Base-by-base conservation (phyloP, 37 sponge, comb jelly and placozoan genomes). In the Haliclona indistincta region DNA sequence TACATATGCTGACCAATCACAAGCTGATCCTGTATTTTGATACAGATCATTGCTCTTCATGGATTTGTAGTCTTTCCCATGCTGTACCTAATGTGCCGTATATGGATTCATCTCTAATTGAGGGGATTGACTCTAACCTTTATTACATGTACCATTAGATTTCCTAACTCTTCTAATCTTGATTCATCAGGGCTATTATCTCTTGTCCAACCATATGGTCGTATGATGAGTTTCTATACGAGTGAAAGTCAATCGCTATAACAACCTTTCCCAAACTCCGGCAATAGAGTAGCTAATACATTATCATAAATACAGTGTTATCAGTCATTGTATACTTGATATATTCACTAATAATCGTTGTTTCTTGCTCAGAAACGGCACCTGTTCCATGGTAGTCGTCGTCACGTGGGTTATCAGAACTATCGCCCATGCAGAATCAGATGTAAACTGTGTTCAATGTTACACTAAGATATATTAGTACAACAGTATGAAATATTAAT, bases 211-310 rank as follows among this genome's bases (percentile, higher is more conserved):
- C 87, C 87, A 54, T 77, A 88, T 25, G 89, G 84, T n/a, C 89
- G 63, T 56, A 88, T 43, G 53, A 88, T 88, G 30, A 88, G 79
- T 55, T 88, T 22, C 74, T 64, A 74, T 75, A 88, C 35, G 89
- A 88, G 69, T 88, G 89, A 78, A 78, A 88, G 68, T 88, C 89
- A 71, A 88, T 88, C 8, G 79, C 89, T 20, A 79, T 84, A 70
- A 88, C n/a, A n/a, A n/a, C n/a, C n/a, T n/a, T n/a, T n/a, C n/a
- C n/a, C n/a, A n/a, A n/a, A n/a, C n/a, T n/a, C n/a, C n/a, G n/a
- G n/a, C n/a, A n/a, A n/a, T n/a, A n/a, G n/a, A n/a, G n/a, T n/a
- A n/a, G n/a, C n/a, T n/a, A n/a, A n/a, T 47, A 47, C 49, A 47
- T 17, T 47, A 13, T 47, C 13, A 17, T 17, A 8, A 17, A 47